Base-by-base conservation (phyloP, 2,113 vertebrate species). In the Bujurquina vittata region DNA sequence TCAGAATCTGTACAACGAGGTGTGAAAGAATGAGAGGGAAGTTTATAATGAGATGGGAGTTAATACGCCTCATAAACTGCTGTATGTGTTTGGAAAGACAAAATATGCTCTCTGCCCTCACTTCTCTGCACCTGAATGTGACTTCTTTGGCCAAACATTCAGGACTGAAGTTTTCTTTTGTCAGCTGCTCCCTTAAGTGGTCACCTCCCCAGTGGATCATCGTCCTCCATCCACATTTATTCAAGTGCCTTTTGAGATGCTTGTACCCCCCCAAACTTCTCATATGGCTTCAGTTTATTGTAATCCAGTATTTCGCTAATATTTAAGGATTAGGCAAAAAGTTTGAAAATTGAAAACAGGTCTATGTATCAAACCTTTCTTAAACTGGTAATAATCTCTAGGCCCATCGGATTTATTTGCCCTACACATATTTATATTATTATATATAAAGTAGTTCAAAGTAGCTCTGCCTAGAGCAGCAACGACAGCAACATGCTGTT, bases 101-200 rank as follows among this genome's bases (percentile, higher is more conserved):
- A 63, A 60, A 22, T 62, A 37, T 77, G 35, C 46, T 23, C 77
- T 80, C 59, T 54, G 74, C 54, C 52, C 52, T 75, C 49, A 55
- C 18, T 3, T 18, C 40, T 65, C 81, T 40, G 33, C 82, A 81
- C 74, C 65, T 78, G 57, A 49, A 17, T 55, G 77, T 55, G 78
- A 88, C n/a, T 75, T 75, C 79, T 65, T 75, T 83, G 23, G 54
- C 40, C 75, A 77, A 77, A 77, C 75, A 62, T 81, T 61, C 74
- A 33, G 33, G 5, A 33, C 33, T 33, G 7, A 33, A 33, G 33
- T 33, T 33, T 33, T 33, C 33, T 33, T 33, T 33, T 33, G 7
- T 33, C 33, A 33, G 33, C 33, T 33, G 33, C 33, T 2, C 33
- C 33, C 5, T 33, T 33, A 33, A 33, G 6, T 33, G 33, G 6